These are phyloP conservation scores for Cosmorhoe ocellata DNA, from an alignment of 2,888 invertebrate genomes.

Conservation along the genomic window DNA sequence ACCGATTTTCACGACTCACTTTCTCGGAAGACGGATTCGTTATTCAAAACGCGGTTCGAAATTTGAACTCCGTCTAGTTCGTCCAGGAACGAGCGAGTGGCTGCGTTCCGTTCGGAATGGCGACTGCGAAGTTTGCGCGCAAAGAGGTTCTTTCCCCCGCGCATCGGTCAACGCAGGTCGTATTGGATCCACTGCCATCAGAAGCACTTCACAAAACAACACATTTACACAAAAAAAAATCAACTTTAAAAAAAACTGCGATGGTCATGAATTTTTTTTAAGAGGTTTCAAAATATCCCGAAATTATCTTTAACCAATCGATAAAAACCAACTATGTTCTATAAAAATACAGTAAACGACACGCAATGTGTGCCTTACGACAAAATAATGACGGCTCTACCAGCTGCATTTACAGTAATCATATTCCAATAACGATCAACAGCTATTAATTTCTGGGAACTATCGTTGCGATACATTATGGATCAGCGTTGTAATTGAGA, in stretches of 20 bases:
- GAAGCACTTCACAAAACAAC: conserved; percentile 23
- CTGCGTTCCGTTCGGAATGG: conserved; percentile 62
- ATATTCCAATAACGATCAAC: conserved; percentile 28
- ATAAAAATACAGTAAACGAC: not conserved
- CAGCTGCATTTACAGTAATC: conserved; percentile 4
- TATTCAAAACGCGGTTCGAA: conserved; percentile 42
- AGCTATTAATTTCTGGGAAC: conserved; percentile 33
- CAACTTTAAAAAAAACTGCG: too few species aligned
- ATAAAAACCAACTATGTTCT: too few species aligned
- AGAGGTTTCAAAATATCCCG: too few species aligned
- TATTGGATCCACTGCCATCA: conserved; percentile 28
- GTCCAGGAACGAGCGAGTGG: conserved; percentile 52
- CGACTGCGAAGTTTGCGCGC: conserved; percentile 57
- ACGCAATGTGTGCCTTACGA: conserved; percentile 16
- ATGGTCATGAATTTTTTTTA: too few species aligned
- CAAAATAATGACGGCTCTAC: conserved; percentile 1
- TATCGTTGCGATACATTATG: conserved; percentile 23
- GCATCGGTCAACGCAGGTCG: conserved; percentile 57
- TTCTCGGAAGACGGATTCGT: conserved; percentile 45
- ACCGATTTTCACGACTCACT: conserved; percentile 66
- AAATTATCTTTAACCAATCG: too few species aligned
- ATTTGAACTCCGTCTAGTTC: conserved; percentile 36
- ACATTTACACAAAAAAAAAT: conserved; percentile 30
- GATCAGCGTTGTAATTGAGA: conserved; percentile 6
- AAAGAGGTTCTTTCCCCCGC: conserved; percentile 62